Evolutionary conservation across 2,797 vertebrate species (phyloP), one percentile per base, ranked within the genome.

Genomic region (Spinus pinus): DNA sequence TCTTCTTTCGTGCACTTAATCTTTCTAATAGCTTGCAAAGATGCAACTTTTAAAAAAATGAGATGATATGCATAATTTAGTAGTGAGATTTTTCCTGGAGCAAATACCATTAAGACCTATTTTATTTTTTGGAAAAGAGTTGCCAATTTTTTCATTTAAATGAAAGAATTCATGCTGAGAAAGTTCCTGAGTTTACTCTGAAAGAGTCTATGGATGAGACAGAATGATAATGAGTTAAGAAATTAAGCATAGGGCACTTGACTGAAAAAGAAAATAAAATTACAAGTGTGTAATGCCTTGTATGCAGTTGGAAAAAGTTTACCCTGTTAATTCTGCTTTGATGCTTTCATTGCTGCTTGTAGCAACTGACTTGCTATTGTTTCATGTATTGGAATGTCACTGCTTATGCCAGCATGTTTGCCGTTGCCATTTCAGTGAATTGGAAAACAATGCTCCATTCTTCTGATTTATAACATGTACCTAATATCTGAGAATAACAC

Each of bases 381-480:
- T 87, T 94, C 53, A 35, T 42, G 5, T 72, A 3, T 41, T 75
- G 85, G 82, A 91, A 81, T 93, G 82, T 66, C 86, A 53, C 78
- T 89, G 95, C 94, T 95, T 88, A 16, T 66, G 78, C 90, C 56
- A 93, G 94, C 94, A 96, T 93, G 94, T 78, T 91, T 95, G 75
- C 61, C 58, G 47, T 41, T 90, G 50, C 46, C 66, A 41, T 86
- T 44, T 67, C 81, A 72, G 89, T 81, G 60, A 77, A 53, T 25
- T 73, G 60, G 67, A 58, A 67, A 91, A 61, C 50, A 73, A 18
- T 53, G 33, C 46, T 94, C 42, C 56, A 9, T 90, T 93, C 53
- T 84, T 81, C 64, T 90, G 60, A 57, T 84, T 35, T 74, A 30
- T 85, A 60, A 75, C 61, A 33, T 12, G 20, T 53, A 7, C 16